Conservation (phyloP, 2,888 invertebrate species). For the Limnephilus marmoratus region DNA sequence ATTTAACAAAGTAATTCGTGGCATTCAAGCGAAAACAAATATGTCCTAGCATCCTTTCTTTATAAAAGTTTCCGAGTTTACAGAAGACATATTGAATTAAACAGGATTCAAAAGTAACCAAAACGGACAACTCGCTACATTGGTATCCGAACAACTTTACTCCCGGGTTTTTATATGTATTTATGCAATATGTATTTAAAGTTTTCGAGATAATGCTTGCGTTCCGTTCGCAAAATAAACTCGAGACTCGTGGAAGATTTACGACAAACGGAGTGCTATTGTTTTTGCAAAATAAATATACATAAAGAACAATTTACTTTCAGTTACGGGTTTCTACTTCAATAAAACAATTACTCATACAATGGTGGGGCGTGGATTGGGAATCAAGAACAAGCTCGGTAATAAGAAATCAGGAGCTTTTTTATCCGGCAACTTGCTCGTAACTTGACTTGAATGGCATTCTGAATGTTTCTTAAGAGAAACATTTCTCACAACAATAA, state of each 20-base stretch:
- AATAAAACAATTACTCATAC: slow-evolving; percentile 2
- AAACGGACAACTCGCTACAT: background rate
- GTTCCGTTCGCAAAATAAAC: slow-evolving; percentile 10
- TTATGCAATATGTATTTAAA: slow-evolving; percentile 3
- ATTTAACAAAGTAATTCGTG: background rate
- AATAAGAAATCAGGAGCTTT: background rate
- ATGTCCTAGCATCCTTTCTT: background rate
- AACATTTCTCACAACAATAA: background rate
- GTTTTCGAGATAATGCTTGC: slow-evolving; percentile 24
- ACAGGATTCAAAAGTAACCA: background rate
- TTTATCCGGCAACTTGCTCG: background rate
- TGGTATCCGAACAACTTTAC: background rate
- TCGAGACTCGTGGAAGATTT: slow-evolving; percentile 19
- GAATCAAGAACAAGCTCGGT: background rate
- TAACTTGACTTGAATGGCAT: background rate
- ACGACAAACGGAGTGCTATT: slow-evolving; percentile 3
- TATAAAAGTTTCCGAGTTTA: background rate
- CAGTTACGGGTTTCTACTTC: background rate
- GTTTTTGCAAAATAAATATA: slow-evolving; percentile 1
- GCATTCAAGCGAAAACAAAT: background rate
- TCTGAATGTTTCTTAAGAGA: background rate
- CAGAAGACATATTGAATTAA: background rate
- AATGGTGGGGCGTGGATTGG: background rate
- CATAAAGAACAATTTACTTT: background rate
- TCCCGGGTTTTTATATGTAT: background rate